phyloP scores from a whole-genome alignment of 2,888 invertebrate species.

The Calameuta idolon region DNA sequence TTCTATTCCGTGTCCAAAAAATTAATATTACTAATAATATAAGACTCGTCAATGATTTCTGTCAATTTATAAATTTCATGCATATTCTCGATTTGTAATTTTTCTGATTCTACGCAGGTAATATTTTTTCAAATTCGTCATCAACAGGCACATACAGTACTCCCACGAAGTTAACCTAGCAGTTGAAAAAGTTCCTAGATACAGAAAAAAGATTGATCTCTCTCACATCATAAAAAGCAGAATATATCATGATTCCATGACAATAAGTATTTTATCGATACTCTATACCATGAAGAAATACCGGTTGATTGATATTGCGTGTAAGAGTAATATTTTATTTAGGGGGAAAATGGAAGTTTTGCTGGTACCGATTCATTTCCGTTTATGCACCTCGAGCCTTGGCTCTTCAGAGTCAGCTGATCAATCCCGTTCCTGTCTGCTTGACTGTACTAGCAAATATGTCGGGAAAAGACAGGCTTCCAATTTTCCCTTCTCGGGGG shows the following conservation, averaged over 20 bases:
- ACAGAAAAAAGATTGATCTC: not conserved
- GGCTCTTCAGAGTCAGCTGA: conserved; percentile 63
- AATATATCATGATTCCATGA: not conserved
- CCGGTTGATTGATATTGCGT: not conserved
- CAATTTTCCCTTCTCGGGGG: conserved; percentile 96
- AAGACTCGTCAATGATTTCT: not conserved
- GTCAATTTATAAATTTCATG: not conserved
- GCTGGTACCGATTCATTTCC: not conserved
- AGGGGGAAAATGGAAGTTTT: not conserved
- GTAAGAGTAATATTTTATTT: not conserved
- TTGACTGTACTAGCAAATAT: conserved; percentile 70
- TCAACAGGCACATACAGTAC: not conserved
- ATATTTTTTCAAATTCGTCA: not conserved
- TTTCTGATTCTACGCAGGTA: not conserved
- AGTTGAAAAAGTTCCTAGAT: not conserved
- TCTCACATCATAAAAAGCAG: not conserved
- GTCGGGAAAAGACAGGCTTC: conserved; percentile 89
- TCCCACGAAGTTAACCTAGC: not conserved
- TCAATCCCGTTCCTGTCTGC: conserved; percentile 60
- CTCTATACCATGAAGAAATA: not conserved
- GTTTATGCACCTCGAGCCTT: conserved; percentile 30
- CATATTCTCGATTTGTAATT: not conserved
- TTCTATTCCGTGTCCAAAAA: not conserved
- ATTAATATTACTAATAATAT: not conserved
- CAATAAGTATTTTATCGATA: not conserved